Evolutionary conservation across 2,113 vertebrate genomes (phyloP).

Genomic region (Echinops telfairi): DNA sequence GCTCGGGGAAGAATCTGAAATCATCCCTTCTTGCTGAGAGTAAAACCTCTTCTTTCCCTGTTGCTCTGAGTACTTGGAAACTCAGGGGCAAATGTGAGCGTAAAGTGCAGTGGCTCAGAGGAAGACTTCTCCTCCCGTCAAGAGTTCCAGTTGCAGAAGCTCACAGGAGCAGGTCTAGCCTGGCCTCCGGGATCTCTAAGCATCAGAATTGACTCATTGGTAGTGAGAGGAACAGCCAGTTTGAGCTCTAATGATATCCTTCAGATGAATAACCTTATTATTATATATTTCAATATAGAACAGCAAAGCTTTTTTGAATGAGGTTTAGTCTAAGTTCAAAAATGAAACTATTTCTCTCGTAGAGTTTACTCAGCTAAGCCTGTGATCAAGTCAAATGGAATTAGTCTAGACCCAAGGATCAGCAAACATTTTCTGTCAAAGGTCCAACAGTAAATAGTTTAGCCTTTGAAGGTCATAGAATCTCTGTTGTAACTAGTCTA

Average conservation of each 20-base stretch:
- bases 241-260: neutral
- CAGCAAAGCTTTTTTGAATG: constrained; percentile 39
- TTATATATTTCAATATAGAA: constrained; percentile 17
- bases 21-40: neutral
- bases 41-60: neutral
- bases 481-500: neutral
- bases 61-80: neutral
- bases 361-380: constrained; percentile 7
- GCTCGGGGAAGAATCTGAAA: neutral
- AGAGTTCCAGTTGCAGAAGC: no score
- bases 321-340: neutral
- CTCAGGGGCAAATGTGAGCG: constrained; percentile 19
- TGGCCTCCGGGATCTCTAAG: no score
- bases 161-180: no score
- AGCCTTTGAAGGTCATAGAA: neutral
- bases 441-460: neutral
- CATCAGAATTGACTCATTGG: no score
- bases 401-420: neutral
- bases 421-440: constrained; percentile 10
- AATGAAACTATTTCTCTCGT: constrained; percentile 1
- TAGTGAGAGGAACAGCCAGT: constrained; percentile 5
- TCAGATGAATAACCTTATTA: constrained; percentile 19
- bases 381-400: constrained; percentile 1
- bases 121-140: no score
- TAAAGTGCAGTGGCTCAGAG: neutral